Percentiles rank a stretch among this genome's conserved stretches.
phyloP scores from a whole-genome alignment of 2,888 invertebrate genomes.

The Nomada goodeniana region DNA sequence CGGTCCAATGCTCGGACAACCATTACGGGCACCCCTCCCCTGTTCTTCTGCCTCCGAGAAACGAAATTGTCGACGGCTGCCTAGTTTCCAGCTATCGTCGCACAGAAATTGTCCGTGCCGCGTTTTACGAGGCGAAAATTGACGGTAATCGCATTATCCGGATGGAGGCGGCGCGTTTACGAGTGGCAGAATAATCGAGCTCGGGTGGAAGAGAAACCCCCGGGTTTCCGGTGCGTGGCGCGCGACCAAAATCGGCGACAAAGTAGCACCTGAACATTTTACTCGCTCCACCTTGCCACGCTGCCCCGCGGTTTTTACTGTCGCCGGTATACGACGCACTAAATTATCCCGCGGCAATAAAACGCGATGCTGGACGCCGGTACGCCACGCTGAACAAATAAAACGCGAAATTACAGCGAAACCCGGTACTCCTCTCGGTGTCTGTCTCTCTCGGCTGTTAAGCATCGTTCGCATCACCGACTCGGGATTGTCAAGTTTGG shows the following conservation, averaged over 20 bases:
- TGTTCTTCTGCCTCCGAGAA: not conserved
- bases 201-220: constrained; percentile 34
- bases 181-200: constrained; percentile 41
- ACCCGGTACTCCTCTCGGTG: not conserved
- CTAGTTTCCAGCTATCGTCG: not conserved
- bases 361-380: constrained; percentile 36
- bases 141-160: constrained; percentile 55
- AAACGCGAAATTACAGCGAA: constrained; percentile 45
- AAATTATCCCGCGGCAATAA: constrained; percentile 52
- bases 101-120: constrained; percentile 38
- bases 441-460: not conserved
- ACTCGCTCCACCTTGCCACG: constrained; percentile 29
- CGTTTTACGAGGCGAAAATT: constrained; percentile 67
- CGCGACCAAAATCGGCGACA: constrained; percentile 49
- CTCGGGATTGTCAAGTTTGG: constrained; percentile 12
- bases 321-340: constrained; percentile 46
- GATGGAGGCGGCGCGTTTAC: constrained; percentile 56
- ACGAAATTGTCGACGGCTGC: not conserved
- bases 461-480: not conserved
- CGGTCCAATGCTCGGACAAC: not conserved
- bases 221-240: constrained; percentile 51
- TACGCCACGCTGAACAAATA: constrained; percentile 44
- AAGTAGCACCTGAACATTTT: constrained; percentile 38
- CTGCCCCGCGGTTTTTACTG: constrained; percentile 46
- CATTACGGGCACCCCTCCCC: no score